A percentile compares a stretch with the other conserved stretches of the same genome.
phyloP scores from a whole-genome alignment of 2,113 vertebrate species.

The Patagioenas fasciata region DNA sequence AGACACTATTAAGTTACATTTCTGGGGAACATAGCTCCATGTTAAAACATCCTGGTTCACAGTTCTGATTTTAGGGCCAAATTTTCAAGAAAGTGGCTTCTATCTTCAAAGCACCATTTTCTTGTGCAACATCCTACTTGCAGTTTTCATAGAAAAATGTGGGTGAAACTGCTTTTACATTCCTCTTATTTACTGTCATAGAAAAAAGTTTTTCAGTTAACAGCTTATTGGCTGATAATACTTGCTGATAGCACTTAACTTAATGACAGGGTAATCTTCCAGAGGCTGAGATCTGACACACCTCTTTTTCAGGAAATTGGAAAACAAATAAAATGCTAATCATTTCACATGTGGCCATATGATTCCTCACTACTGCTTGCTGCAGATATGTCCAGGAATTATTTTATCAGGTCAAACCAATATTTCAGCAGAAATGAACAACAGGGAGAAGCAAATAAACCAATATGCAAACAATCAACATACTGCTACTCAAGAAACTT shows the following conservation, averaged over 20 bases:
- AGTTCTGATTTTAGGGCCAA: background rate
- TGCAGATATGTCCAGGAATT: background rate
- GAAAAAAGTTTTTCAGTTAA: background rate
- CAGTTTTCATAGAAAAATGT: background rate
- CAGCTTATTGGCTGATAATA: background rate
- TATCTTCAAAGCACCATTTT: background rate
- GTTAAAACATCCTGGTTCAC: background rate
- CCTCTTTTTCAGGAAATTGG: background rate
- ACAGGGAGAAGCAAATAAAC: background rate
- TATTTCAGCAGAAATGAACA: background rate
- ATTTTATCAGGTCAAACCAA: background rate
- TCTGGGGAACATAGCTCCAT: background rate
- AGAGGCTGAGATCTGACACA: background rate
- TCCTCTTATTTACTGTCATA: background rate
- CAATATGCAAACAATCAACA: background rate
- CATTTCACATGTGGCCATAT: background rate
- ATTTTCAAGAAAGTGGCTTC: background rate
- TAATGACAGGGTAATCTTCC: slow-evolving; percentile 7
- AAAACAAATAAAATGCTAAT: background rate
- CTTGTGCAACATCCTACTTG: background rate
- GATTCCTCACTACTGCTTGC: background rate
- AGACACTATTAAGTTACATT: background rate
- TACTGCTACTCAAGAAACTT: background rate
- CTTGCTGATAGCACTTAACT: background rate
- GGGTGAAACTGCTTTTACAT: background rate